These are phyloP conservation scores for Odocoileus hemionus DNA, from an alignment of 2,113 vertebrate species.

Conservation along the genomic window DNA sequence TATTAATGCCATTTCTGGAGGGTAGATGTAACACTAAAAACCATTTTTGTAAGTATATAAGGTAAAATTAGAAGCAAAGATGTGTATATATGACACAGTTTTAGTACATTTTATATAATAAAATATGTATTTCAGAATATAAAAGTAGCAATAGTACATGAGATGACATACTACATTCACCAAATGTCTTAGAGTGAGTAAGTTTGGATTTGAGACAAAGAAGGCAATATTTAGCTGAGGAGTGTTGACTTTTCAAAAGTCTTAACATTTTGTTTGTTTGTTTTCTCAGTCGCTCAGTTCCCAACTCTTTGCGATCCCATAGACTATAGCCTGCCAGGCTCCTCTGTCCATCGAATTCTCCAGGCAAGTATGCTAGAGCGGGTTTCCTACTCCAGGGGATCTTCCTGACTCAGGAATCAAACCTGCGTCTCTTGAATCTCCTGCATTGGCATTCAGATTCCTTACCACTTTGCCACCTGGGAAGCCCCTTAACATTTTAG, in stretches of 20 bases:
- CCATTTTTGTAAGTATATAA: background rate
- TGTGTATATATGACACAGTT: background rate
- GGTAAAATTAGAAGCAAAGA: background rate
- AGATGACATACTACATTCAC: background rate
- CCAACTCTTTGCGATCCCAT: background rate
- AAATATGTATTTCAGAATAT: background rate
- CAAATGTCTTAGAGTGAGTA: background rate
- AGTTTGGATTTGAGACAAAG: background rate
- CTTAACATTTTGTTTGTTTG: background rate
- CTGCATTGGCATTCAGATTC: background rate
- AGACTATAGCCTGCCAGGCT: background rate
- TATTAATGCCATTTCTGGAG: background rate
- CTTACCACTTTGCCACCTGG: background rate
- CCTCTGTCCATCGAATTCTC: background rate
- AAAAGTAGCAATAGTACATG: background rate
- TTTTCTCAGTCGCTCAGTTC: background rate
- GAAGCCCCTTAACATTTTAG: background rate
- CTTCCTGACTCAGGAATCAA: rapidly evolving
- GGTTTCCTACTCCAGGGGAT: background rate
- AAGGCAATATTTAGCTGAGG: background rate
- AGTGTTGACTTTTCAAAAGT: background rate
- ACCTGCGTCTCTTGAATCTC: background rate
- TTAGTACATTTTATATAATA: background rate
- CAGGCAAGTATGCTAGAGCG: background rate
- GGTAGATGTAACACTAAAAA: background rate